A percentile compares a stretch with the other conserved stretches of the same genome.
Evolutionary conservation across 2,888 invertebrate species (phyloP).

Genomic region (Sphaeridia pumilis): DNA sequence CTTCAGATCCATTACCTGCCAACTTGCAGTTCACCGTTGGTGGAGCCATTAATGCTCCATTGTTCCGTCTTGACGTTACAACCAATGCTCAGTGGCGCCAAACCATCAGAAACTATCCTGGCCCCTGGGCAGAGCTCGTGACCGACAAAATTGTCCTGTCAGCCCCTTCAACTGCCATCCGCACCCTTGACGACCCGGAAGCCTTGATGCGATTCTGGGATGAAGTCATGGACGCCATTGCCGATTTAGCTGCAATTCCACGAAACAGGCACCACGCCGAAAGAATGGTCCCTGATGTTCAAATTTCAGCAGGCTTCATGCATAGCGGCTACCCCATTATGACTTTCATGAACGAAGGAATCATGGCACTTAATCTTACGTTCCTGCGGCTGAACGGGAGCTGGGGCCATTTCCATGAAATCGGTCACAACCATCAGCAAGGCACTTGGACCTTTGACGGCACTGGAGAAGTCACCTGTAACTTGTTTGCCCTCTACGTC

Average conservation of each 20-base stretch:
- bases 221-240: constrained; percentile 16
- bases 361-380: constrained; percentile 5
- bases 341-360: constrained; percentile 4
- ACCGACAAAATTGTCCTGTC: constrained; percentile 16
- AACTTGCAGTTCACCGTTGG: not conserved
- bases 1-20: not conserved
- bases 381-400: constrained; percentile 4
- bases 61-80: constrained; percentile 13
- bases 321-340: constrained; percentile 20
- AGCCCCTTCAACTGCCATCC: not conserved
- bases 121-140: constrained; percentile 17
- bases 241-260: constrained; percentile 16
- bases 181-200: constrained; percentile 14
- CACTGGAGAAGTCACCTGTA: constrained; percentile 16
- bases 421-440: constrained; percentile 21
- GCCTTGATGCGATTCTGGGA: constrained; percentile 16
- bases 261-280: constrained; percentile 9
- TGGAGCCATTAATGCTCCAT: constrained; percentile 1
- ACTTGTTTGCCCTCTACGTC: constrained; percentile 17
- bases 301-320: constrained; percentile 18
- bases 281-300: constrained; percentile 14
- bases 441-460: constrained; percentile 13
- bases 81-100: constrained; percentile 9
- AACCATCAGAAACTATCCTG: constrained; percentile 5
- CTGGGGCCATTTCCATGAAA: constrained; percentile 21